A percentile compares a stretch with the other conserved stretches of the same genome.
Conservation (phyloP, 2,797 vertebrate species). For the Carduelis carduelis region DNA sequence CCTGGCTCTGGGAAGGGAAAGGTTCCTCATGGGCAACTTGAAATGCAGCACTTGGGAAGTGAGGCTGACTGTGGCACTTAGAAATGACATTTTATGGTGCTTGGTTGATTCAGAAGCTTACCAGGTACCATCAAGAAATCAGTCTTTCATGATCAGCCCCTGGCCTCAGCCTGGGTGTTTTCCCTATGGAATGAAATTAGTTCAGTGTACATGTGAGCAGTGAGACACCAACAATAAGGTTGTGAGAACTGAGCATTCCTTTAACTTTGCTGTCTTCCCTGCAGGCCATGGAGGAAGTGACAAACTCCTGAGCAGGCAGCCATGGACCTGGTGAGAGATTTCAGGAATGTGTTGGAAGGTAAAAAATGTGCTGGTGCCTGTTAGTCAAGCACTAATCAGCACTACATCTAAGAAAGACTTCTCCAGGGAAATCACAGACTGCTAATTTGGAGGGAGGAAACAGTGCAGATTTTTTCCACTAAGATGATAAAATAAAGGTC, state of each 20-base stretch:
- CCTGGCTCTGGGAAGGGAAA: background rate
- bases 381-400: conserved; percentile 8
- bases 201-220: background rate
- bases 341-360: background rate
- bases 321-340: background rate
- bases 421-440: background rate
- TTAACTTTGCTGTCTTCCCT: background rate
- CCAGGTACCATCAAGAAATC: background rate
- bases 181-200: background rate
- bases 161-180: background rate
- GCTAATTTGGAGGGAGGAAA: conserved; percentile 2
- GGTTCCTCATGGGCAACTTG: background rate
- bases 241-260: background rate
- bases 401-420: background rate
- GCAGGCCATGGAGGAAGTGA: conserved; percentile 10
- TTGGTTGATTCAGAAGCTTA: background rate
- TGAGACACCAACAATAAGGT: background rate
- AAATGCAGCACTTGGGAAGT: background rate
- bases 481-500: conserved; percentile 9
- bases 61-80: background rate
- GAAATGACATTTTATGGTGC: background rate
- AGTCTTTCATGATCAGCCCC: background rate
- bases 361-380: background rate
- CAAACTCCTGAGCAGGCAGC: background rate
- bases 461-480: background rate